phyloP scores from a whole-genome alignment of 2,113 vertebrate species.

The Xiphophorus hellerii region DNA sequence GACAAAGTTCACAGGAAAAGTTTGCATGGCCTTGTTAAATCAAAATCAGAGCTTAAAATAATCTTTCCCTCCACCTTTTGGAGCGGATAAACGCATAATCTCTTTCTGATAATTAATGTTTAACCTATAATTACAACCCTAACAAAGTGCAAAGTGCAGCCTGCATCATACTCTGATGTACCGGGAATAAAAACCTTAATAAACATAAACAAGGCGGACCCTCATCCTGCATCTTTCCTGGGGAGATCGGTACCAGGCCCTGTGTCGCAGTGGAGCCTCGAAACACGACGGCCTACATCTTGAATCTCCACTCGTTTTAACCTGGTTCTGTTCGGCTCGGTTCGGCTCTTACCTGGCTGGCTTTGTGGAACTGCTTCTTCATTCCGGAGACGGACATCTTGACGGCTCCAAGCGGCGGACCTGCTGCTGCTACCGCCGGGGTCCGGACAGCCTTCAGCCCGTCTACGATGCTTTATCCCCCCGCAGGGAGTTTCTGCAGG shows the following conservation, averaged over 20 bases:
- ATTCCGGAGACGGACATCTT: conserved; percentile 91
- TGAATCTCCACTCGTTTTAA: too few relatives aligned
- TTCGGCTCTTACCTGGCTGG: conserved; percentile 86
- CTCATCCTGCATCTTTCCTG: too few relatives aligned
- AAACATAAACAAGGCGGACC: too few relatives aligned
- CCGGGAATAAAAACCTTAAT: too few relatives aligned
- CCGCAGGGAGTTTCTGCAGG: conserved; percentile 3
- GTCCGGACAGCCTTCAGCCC: conserved; percentile 13
- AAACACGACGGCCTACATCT: background rate
- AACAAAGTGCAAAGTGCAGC: too few relatives aligned
- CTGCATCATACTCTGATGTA: too few relatives aligned
- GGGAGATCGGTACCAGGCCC: conserved; percentile 4
- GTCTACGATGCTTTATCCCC: conserved; percentile 1
- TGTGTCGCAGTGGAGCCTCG: conserved; percentile 35
- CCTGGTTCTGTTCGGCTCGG: background rate
- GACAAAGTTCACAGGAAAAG: background rate
- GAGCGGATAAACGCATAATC: too few relatives aligned
- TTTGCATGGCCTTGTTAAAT: background rate
- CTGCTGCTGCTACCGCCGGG: conserved; percentile 4
- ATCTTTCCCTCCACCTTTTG: background rate
- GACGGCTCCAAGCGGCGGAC: background rate
- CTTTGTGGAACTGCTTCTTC: conserved; percentile 95
- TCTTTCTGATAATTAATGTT: too few relatives aligned
- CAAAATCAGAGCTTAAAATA: too few relatives aligned
- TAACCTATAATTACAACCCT: too few relatives aligned